phyloP scores from a whole-genome alignment of 2,113 vertebrate species.

The Progne subis region DNA sequence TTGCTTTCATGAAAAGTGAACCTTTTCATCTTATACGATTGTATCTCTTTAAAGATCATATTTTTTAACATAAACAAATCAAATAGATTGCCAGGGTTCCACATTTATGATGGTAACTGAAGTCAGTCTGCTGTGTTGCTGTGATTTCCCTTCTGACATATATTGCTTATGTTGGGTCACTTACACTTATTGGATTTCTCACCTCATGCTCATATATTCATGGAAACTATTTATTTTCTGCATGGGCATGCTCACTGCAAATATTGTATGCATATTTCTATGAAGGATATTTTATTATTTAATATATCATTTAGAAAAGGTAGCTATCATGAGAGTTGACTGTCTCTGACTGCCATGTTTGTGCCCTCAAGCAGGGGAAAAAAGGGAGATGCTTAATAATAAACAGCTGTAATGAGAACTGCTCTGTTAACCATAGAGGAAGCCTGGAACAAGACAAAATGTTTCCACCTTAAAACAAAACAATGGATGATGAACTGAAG shows the following conservation, averaged over 20 bases:
- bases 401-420: background rate
- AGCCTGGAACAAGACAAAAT: background rate
- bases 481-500: background rate
- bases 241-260: background rate
- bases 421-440: background rate
- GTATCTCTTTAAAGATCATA: background rate
- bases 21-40: background rate
- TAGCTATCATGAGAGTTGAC: background rate
- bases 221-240: background rate
- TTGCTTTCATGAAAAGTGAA: background rate
- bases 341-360: background rate
- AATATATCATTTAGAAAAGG: background rate
- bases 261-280: background rate
- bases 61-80: background rate
- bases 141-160: background rate
- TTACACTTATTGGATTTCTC: background rate
- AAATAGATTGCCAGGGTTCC: background rate
- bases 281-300: background rate
- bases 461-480: background rate
- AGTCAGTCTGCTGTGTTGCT: background rate
- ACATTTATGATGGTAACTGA: background rate
- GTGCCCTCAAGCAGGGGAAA: background rate
- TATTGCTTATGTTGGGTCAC: fast-evolving
- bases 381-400: background rate
- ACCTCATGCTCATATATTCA: background rate